A percentile compares a stretch with the other conserved stretches of the same genome.
Evolutionary conservation across 2,113 vertebrate genomes (phyloP).

Genomic region (Pygoscelis adeliae): DNA sequence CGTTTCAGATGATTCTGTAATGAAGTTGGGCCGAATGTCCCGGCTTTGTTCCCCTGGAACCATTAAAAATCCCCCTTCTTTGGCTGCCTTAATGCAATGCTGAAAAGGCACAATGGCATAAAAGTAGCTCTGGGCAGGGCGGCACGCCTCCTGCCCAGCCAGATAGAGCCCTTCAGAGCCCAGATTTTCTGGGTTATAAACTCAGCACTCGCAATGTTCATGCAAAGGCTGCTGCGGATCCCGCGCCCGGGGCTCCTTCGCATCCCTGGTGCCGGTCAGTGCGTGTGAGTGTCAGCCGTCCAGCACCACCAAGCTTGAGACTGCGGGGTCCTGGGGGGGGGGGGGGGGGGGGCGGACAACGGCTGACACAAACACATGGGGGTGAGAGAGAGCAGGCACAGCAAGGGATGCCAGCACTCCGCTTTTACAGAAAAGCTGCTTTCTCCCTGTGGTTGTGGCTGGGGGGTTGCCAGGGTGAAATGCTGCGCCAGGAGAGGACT

Average conservation of each 20-base stretch:
- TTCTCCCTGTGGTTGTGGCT: rapidly evolving
- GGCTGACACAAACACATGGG: rapidly evolving
- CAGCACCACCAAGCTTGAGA: not conserved
- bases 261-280: rapidly evolving
- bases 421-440: not conserved
- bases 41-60: constrained; percentile 56
- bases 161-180: constrained; percentile 42
- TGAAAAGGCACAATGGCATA: constrained; percentile 64
- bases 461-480: not conserved
- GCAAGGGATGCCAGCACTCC: rapidly evolving
- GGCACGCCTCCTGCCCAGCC: constrained; percentile 33
- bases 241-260: rapidly evolving
- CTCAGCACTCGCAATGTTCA: not conserved
- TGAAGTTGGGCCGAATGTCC: constrained; percentile 58
- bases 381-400: not conserved
- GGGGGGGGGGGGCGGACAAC: rapidly evolving
- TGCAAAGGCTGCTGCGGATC: not conserved
- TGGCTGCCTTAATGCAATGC: constrained; percentile 8
- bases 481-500: rapidly evolving
- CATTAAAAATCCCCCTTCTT: constrained; percentile 60
- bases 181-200: constrained; percentile 33
- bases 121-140: constrained; percentile 43
- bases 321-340: no score
- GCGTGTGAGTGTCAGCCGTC: not conserved
- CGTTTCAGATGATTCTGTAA: constrained; percentile 58